Evolutionary conservation across 1,140 invertebrate species (phyloP).

Genomic region (Pogonognathellus flavescens): DNA sequence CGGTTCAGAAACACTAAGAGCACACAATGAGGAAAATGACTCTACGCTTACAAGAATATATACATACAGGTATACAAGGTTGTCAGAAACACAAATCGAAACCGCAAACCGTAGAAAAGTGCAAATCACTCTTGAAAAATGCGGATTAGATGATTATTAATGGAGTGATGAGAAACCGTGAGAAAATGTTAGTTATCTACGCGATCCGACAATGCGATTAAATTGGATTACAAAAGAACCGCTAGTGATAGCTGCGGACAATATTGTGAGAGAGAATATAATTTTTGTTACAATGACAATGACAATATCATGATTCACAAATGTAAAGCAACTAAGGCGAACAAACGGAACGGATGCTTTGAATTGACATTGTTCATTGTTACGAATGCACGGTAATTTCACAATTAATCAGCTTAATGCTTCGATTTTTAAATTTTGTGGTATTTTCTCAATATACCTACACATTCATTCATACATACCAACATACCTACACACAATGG

Average conservation of each 20-base stretch:
- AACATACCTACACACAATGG: no score
- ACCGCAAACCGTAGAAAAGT: slow-evolving; percentile 41
- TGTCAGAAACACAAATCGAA: neutral
- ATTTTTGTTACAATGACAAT: no score
- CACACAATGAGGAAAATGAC: neutral
- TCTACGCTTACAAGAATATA: neutral
- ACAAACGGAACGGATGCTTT: slow-evolving; percentile 32
- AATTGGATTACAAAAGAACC: slow-evolving; percentile 38
- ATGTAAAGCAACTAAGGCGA: neutral
- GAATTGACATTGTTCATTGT: neutral
- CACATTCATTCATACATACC: no score
- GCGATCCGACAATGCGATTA: slow-evolving; percentile 17
- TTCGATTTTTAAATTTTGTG: no score
- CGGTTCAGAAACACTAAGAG: no score
- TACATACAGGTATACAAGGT: no score
- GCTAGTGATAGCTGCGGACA: neutral
- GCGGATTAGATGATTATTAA: slow-evolving; percentile 35
- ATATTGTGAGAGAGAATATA: no score
- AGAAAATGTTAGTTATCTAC: slow-evolving; percentile 28
- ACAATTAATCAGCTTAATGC: no score
- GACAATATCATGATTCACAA: neutral
- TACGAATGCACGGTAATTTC: neutral
- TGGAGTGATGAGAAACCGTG: slow-evolving; percentile 47
- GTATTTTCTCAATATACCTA: no score
- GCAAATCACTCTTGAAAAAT: slow-evolving; percentile 33